These are phyloP conservation scores for Nasonia longicornis DNA, from an alignment of 1,140 invertebrate genomes.

Conservation along the genomic window DNA sequence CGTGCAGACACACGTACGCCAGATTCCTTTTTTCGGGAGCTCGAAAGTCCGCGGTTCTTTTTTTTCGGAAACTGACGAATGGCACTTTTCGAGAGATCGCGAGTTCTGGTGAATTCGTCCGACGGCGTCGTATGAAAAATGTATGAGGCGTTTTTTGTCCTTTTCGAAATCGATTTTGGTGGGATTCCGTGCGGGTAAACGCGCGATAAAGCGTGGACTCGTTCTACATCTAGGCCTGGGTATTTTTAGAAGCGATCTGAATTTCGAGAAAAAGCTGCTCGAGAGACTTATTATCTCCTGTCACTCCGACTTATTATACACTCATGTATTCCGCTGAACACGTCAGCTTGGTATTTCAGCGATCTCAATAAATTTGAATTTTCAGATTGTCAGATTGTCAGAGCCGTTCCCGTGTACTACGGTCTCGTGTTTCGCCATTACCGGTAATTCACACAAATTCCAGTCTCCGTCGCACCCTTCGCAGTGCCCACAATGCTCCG, in stretches of 20 bases:
- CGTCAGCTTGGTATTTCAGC: neutral
- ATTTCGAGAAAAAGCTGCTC: constrained; percentile 10
- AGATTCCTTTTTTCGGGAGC: neutral
- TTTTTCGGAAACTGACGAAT: neutral
- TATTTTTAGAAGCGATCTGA: constrained; percentile 3
- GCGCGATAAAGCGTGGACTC: neutral
- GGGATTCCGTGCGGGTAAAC: neutral
- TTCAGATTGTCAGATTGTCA: neutral
- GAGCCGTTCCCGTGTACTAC: neutral
- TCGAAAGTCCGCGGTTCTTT: neutral
- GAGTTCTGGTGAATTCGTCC: neutral
- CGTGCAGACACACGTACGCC: neutral
- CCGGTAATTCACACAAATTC: constrained; percentile 13
- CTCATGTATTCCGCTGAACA: neutral
- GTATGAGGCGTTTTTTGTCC: neutral
- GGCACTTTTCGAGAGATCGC: neutral
- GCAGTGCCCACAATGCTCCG: neutral
- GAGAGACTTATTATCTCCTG: constrained; percentile 1
- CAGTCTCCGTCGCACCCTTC: neutral
- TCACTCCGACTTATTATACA: neutral
- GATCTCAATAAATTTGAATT: constrained; percentile 6
- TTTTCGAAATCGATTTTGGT: neutral
- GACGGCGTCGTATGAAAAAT: neutral
- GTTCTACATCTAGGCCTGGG: neutral
- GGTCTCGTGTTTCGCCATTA: neutral